phyloP scores from a whole-genome alignment of 2,113 vertebrate genomes.

The Anarhynchus alexandrinus region DNA sequence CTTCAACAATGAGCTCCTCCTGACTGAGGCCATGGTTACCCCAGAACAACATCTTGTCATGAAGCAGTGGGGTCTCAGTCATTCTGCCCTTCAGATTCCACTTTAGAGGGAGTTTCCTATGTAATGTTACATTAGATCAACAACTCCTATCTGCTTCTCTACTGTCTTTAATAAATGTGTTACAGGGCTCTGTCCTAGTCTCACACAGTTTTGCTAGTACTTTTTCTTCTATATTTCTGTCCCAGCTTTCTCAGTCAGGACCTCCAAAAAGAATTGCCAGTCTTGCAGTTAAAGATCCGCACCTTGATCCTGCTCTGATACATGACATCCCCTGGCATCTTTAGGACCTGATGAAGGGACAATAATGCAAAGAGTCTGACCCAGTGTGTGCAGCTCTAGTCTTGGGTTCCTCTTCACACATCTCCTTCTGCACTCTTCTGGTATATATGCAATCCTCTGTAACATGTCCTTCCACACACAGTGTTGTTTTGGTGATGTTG shows the following conservation, averaged over 20 bases:
- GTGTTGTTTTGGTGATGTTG: not conserved
- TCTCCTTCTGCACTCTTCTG: not conserved
- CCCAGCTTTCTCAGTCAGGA: not conserved
- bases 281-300: not conserved
- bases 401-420: not conserved
- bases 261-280: not conserved
- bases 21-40: not conserved
- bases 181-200: not conserved
- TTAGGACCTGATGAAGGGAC: not conserved
- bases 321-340: not conserved
- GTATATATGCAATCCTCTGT: not conserved
- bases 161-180: not conserved
- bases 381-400: not conserved
- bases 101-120: not conserved
- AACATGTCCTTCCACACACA: not conserved
- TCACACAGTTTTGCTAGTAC: not conserved
- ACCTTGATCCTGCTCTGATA: not conserved
- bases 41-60: not conserved
- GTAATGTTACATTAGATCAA: not conserved
- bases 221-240: not conserved
- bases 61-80: not conserved
- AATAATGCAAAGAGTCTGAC: not conserved
- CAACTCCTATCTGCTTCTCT: not conserved
- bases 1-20: not conserved
- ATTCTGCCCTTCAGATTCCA: not conserved